Conservation (phyloP, 2,797 vertebrate genomes). For the Gymnoscopelus microlampas region DNA sequence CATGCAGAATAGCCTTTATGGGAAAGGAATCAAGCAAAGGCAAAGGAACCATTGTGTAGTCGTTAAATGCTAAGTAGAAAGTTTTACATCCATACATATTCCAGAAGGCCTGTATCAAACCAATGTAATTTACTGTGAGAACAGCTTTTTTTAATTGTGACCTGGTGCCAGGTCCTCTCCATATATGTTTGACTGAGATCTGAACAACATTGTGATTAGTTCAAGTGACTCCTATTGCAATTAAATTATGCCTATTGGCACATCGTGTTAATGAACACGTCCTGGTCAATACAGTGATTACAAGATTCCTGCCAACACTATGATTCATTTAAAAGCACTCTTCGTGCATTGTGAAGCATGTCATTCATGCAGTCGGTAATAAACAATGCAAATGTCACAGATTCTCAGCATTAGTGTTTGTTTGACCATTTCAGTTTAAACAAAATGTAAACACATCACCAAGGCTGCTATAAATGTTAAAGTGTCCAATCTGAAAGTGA, state of each 20-base stretch:
- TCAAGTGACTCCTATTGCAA: conserved; percentile 27
- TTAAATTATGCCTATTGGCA: conserved; percentile 20
- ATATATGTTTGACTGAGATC: conserved; percentile 4
- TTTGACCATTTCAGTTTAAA: background rate
- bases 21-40: too few relatives aligned
- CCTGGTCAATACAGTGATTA: conserved; percentile 34
- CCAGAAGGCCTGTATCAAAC: background rate
- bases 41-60: background rate
- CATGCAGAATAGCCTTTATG: too few relatives aligned
- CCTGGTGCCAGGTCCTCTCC: background rate
- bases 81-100: conserved; percentile 8
- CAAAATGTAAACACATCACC: background rate
- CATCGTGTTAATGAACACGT: conserved; percentile 33
- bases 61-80: background rate
- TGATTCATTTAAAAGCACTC: conserved; percentile 16
- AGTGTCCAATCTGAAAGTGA: too few relatives aligned
- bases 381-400: conserved; percentile 3
- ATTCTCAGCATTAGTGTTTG: background rate
- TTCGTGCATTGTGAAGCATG: conserved; percentile 15
- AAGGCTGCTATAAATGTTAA: too few relatives aligned
- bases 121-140: background rate
- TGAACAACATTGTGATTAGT: background rate
- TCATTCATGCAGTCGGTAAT: conserved; percentile 25
- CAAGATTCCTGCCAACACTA: conserved; percentile 17
- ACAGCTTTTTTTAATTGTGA: conserved; percentile 4